Evolutionary conservation across 1,140 invertebrate species (phyloP).

Genomic region (Tetramorium parvispinum): DNA sequence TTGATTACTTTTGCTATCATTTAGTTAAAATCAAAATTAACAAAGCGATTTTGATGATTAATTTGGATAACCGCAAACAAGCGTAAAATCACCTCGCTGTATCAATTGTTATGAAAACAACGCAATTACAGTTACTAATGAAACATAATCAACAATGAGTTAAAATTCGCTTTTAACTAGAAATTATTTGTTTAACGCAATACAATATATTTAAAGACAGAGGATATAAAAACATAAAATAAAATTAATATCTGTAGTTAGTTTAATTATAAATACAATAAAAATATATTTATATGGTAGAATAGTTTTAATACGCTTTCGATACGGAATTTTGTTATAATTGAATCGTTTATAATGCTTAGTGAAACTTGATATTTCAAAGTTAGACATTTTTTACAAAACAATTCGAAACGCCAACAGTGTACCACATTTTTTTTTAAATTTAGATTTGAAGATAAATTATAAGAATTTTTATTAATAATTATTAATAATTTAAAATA

Average conservation of each 20-base stretch:
- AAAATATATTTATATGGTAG: neutral
- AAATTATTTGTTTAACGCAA: slow-evolving; percentile 17
- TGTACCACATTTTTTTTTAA: neutral
- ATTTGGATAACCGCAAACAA: slow-evolving; percentile 43
- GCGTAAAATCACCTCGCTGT: slow-evolving; percentile 41
- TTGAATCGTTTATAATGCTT: neutral
- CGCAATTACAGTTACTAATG: slow-evolving; percentile 43
- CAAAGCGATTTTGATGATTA: slow-evolving; percentile 47
- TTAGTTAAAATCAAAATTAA: slow-evolving; percentile 46
- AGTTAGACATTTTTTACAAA: neutral
- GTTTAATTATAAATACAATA: neutral
- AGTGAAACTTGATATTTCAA: neutral
- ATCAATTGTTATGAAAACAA: slow-evolving; percentile 38
- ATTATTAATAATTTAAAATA: slow-evolving; percentile 9
- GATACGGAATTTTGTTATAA: neutral
- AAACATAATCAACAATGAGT: slow-evolving; percentile 22
- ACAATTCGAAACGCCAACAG: neutral
- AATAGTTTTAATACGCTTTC: neutral
- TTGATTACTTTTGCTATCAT: slow-evolving; percentile 42
- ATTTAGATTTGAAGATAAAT: neutral
- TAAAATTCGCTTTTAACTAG: neutral
- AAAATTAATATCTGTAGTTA: neutral
- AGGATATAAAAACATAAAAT: neutral
- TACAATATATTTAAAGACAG: neutral
- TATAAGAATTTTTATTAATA: neutral